Evolutionary conservation across 2,888 invertebrate species (phyloP), one percentile per base, ranked within the genome.

Genomic region (Drosophila silvestris): DNA sequence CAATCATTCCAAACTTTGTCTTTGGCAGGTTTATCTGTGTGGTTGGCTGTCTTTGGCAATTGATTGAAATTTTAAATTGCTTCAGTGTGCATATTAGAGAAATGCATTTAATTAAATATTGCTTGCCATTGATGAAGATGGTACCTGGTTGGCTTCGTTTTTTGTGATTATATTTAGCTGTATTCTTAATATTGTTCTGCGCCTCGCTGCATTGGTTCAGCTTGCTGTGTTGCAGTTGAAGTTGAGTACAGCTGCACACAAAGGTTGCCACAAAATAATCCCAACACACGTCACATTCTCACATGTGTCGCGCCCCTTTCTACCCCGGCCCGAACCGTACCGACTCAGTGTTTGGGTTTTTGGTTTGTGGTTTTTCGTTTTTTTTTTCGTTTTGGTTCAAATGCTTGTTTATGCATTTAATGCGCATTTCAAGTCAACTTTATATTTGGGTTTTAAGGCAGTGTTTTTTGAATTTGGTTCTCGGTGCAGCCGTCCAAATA

Each of bases 221-320:
- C 26, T 50, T 63, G 16, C n/a, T 28, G 19, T 12, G 19, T 54
- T 65, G 70, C 62, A 33, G 50, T 61, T 37, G 19, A 16, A 32
- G 30, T n/a, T 37, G 39, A 44, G 60, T 68, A 67, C 56, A 74
- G 72, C 60, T 63, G 76, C 39, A 33, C 58, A 58, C 44, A 76
- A 76, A 63, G 59, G 71, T 60, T 70, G 70, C 47, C 87, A 70
- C 87, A 83, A 57, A 81, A 85, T 86, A 86, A 87, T 86, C 86
- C 88, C 88, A 84, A 59, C 61, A 65, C 37, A 56, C 73, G 71
- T 39, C 71, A 44, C 74, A 85, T 85, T 85, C 84, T 82, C 88
- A 87, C 86, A 86, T 84, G 72, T 84, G 83, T 83, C 66, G 60
- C 37, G 70, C 22, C 70, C 33, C 66, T 66, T 59, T 66, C 58